Conservation (phyloP, 1,140 invertebrate species). For the Musca vetustissima region DNA sequence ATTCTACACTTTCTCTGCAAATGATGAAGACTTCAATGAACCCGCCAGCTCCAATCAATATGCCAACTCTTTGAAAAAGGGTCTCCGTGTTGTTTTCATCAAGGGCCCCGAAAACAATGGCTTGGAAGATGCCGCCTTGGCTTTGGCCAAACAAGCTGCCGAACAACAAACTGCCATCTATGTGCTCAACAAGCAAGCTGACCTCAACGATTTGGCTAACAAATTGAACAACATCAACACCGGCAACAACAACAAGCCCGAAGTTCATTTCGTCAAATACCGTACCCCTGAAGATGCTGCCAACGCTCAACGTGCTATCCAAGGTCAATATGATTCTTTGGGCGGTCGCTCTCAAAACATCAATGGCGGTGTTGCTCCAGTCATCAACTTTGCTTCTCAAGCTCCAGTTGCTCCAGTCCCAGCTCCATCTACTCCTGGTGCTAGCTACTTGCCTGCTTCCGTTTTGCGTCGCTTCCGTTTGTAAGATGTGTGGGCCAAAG, state of each 20-base stretch:
- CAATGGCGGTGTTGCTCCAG: conserved; percentile 44
- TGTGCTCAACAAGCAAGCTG: conserved; percentile 72
- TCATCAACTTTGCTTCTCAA: conserved; percentile 41
- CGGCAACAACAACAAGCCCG: conserved; percentile 38
- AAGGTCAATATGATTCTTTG: conserved; percentile 45
- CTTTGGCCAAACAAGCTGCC: conserved; percentile 63
- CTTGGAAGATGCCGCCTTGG: conserved; percentile 63
- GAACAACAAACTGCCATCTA: conserved; percentile 85
- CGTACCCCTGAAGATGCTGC: conserved; percentile 46
- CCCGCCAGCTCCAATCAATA: conserved; percentile 30
- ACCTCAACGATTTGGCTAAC: conserved; percentile 42
- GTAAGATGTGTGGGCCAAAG: conserved; percentile 25
- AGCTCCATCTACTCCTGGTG: conserved; percentile 39
- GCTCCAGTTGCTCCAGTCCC: conserved; percentile 33
- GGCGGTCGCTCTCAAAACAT: conserved; percentile 38
- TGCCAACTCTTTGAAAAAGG: conserved; percentile 65
- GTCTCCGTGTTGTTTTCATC: conserved; percentile 85
- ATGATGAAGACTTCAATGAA: conserved; percentile 47
- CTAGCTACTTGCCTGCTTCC: conserved; percentile 45
- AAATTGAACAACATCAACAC: conserved; percentile 43
- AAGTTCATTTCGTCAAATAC: conserved; percentile 52
- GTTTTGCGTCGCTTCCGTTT: conserved; percentile 37
- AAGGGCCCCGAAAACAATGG: conserved; percentile 67
- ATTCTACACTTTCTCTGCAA: conserved; percentile 50
- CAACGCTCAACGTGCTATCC: conserved; percentile 47